Base-by-base conservation (phyloP, 1,140 invertebrate species). In the Apis mellifera region DNA sequence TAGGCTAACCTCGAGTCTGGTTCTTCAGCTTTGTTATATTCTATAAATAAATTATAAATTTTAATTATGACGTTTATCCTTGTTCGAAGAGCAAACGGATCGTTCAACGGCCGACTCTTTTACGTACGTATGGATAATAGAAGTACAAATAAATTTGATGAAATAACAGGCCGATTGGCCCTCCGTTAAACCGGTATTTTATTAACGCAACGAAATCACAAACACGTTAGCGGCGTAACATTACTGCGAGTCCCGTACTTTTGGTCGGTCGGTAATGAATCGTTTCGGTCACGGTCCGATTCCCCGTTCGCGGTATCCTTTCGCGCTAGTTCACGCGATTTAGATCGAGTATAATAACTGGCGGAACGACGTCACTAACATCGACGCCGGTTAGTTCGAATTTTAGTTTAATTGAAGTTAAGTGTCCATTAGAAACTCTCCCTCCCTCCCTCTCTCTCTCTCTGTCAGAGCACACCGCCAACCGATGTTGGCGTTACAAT, bases 351-450 rank as follows among this genome's bases (percentile, higher is more conserved):
- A 75, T 75, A 80, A 78, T 83, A 83, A 85, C 42, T 32, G 21
- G 17, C 54, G 75, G 23, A 57, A 64, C 23, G 52, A 64, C 78
- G 60, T 75, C 57, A 52, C 42, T 62, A 60, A 75, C 54, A 78
- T 70, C 60, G 78, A 17, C 78, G 23, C 17, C 23, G 74, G 55
- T 13, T 69, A 81, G 83, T 70, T 81, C 32, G 55, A 77, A 84
- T 84, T 84, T 84, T 82, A 84, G 79, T 84, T 84, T 84, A 76
- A 84, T 84, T 77, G 83, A 84, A 84, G 83, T 84, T 84, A 82
- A 84, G 79, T 68, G 79, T 84, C 79, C 79, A 76, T 84, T 84
- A 77, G 73, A 72, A 84, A 84, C 78, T 82, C 70, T 55, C 32
- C 0, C 32, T 7, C 32, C 0, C 32, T 4, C 32, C 7, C 32